Evolutionary conservation across 2,888 invertebrate genomes (phyloP), one percentile per base, ranked within the genome.

Genomic region (Dorcus hopei): DNA sequence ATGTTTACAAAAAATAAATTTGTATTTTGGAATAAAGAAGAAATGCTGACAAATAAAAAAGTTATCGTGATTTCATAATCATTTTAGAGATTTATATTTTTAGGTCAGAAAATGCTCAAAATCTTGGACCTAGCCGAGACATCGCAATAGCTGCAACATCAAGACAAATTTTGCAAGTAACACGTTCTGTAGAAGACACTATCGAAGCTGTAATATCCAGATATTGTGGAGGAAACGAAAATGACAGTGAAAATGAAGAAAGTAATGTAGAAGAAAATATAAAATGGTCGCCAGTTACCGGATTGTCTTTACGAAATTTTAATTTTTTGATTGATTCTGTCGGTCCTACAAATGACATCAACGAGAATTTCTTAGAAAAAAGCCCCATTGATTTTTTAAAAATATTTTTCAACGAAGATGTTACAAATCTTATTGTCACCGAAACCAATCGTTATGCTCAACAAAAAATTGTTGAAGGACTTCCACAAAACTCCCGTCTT

Each of bases 381-480:
- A 48, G 58, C 39, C 38, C 43, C 52, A 38, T 55, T 58, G 16
- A 62, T 52, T 58, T 16, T n/a, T n/a, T 40, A 11, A 40, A 9
- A 11, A 19, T 19, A 19, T 19, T 19, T 19, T 3, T 19, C 19
- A 19, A 19, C 19, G 19, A 19, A 19, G 19, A 5, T 40, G 40
- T 40, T 9, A 42, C 19, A 19, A 49, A 58, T 11, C 53, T 54
- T 11, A 58, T 58, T 40, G 58, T 53, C 19, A 11, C 40, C 9
- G 58, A 58, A 58, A 58, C 54, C 3, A 58, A 58, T 23, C 40
- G 50, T 42, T 58, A 49, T 39, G 49, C 45, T 3, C 42, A 38
- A 9, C 50, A 57, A 47, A 23, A 48, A 48, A 33, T 53, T 14
- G 16, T 2, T 9, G 14, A 7, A 40, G 40, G 49, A 9, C n/a